Evolutionary conservation across 2,113 vertebrate species (phyloP).

Genomic region (Pardalotus punctatus): DNA sequence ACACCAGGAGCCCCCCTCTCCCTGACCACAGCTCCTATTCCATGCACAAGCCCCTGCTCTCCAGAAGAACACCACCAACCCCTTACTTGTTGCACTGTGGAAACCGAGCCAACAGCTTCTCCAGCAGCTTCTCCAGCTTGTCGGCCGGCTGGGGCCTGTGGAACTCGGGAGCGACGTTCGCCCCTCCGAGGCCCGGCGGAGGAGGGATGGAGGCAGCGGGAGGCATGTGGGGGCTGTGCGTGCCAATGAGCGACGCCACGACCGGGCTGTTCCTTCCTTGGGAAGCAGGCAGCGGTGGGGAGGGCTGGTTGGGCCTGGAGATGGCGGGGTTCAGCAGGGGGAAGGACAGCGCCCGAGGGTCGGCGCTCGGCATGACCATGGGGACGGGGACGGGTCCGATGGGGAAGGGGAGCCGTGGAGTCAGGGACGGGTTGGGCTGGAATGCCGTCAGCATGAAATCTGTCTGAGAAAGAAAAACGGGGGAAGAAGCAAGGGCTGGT

Average conservation of each 20-base stretch:
- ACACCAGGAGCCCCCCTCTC: not conserved
- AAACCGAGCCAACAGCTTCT: conserved; percentile 81
- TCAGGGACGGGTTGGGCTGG: conserved; percentile 64
- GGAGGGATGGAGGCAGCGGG: conserved; percentile 64
- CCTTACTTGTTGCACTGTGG: conserved; percentile 86
- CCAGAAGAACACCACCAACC: accelerated
- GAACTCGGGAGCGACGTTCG: conserved; percentile 53
- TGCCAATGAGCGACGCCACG: conserved; percentile 44
- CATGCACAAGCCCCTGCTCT: accelerated
- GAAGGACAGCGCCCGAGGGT: conserved; percentile 75
- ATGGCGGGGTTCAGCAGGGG: conserved; percentile 71
- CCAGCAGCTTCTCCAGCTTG: conserved; percentile 88
- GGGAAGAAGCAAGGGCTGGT: not conserved
- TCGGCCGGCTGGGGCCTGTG: conserved; percentile 70
- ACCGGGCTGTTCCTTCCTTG: conserved; percentile 63
- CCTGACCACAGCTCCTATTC: accelerated
- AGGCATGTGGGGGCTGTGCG: conserved; percentile 66
- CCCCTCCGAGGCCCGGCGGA: conserved; percentile 67
- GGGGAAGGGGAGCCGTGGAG: conserved; percentile 76
- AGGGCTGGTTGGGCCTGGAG: conserved; percentile 68
- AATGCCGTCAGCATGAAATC: conserved; percentile 78
- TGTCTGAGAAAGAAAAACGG: conserved; percentile 68
- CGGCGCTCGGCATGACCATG: conserved; percentile 80
- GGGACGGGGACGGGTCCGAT: conserved; percentile 75
- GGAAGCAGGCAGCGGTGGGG: conserved; percentile 61